phyloP scores from a whole-genome alignment of 1,140 invertebrate genomes.

The Linepithema humile region DNA sequence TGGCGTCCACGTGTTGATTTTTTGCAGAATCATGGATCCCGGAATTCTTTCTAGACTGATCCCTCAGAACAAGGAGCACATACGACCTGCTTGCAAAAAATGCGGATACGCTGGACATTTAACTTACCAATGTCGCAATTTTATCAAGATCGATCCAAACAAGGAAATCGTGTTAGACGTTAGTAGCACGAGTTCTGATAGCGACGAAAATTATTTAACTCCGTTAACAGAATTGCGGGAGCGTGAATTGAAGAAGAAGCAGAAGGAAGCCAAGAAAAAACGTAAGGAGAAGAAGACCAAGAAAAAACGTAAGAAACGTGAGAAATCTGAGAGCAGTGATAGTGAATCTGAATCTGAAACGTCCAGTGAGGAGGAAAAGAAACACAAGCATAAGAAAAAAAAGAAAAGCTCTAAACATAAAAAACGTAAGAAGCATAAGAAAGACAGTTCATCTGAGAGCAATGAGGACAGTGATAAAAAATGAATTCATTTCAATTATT shows the following conservation, averaged over 20 bases:
- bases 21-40: conserved; percentile 78
- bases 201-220: conserved; percentile 93
- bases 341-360: conserved; percentile 52
- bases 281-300: conserved; percentile 84
- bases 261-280: conserved; percentile 84
- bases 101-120: conserved; percentile 98
- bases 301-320: conserved; percentile 74
- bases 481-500: neutral
- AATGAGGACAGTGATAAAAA: conserved; percentile 51
- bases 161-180: conserved; percentile 97
- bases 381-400: conserved; percentile 78
- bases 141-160: conserved; percentile 93
- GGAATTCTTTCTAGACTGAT: conserved; percentile 83
- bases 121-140: conserved; percentile 98
- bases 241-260: conserved; percentile 89
- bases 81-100: conserved; percentile 94
- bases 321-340: conserved; percentile 67
- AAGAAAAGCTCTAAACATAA: conserved; percentile 80
- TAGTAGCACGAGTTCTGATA: conserved; percentile 94
- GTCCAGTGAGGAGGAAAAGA: conserved; percentile 69
- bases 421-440: conserved; percentile 80
- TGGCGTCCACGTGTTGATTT: neutral
- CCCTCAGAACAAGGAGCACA: conserved; percentile 88
- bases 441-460: conserved; percentile 72
- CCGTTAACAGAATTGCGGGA: conserved; percentile 92